phyloP scores from a whole-genome alignment of 1,140 invertebrate genomes.

The Habropoda laboriosa region DNA sequence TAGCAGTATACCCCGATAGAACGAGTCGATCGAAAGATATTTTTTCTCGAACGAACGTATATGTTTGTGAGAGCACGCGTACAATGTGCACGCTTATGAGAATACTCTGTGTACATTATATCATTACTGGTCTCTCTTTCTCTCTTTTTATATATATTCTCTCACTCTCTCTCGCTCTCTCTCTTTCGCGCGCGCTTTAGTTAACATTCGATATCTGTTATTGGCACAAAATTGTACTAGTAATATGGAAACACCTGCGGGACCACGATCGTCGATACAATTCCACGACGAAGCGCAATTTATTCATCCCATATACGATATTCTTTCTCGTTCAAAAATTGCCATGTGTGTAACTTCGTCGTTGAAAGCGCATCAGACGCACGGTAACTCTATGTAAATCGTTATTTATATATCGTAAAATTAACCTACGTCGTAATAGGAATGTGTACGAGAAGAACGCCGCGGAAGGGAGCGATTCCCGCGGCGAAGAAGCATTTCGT shows the following conservation, averaged over 20 bases:
- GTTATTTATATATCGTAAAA: conserved; percentile 69
- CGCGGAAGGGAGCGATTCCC: conserved; percentile 39
- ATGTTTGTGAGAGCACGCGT: neutral
- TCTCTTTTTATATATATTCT: no score
- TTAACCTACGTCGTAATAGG: conserved; percentile 74
- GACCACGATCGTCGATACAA: conserved; percentile 45
- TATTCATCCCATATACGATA: no score
- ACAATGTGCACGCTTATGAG: conserved; percentile 22
- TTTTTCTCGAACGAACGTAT: conserved; percentile 38
- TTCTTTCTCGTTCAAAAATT: no score
- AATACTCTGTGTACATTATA: conserved; percentile 54
- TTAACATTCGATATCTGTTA: conserved; percentile 75
- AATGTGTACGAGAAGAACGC: conserved; percentile 71
- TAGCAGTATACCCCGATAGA: no score
- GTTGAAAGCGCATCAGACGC: conserved; percentile 13
- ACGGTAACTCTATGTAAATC: conserved; percentile 52
- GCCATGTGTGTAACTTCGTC: conserved; percentile 11
- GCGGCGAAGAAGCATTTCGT: conserved; percentile 7
- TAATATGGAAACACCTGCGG: conserved; percentile 71
- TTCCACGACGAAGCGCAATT: neutral
- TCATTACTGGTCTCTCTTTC: conserved; percentile 46
- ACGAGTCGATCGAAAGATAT: conserved; percentile 47
- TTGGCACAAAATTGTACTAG: conserved; percentile 81
- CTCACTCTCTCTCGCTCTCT: neutral
- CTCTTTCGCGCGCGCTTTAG: conserved; percentile 58